Percentiles rank a stretch among this genome's conserved stretches.
phyloP scores from a whole-genome alignment of 2,888 invertebrate genomes.

The Dyspetes luteomarginatus region DNA sequence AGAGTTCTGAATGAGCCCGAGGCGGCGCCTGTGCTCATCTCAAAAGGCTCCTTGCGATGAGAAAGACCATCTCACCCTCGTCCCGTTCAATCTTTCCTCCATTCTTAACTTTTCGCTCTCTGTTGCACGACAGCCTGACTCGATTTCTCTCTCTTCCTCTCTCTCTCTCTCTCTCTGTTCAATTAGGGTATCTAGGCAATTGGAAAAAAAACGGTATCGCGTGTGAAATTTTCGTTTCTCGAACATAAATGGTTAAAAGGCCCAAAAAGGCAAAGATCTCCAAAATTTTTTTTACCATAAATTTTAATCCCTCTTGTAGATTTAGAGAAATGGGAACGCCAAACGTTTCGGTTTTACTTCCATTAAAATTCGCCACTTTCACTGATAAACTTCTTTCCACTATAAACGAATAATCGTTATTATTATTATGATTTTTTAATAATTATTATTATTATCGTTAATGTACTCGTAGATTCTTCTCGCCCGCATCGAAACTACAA shows the following conservation, averaged over 20 bases:
- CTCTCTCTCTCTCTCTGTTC: not conserved
- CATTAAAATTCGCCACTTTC: slow-evolving; percentile 62
- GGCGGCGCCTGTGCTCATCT: slow-evolving; percentile 25
- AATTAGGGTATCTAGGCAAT: not conserved
- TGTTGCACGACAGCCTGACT: slow-evolving; percentile 45
- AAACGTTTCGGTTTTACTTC: slow-evolving; percentile 39
- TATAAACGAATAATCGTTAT: slow-evolving; percentile 3
- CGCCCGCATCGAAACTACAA: slow-evolving; percentile 32
- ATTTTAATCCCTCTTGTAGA: not conserved
- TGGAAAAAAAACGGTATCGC: slow-evolving; percentile 42
- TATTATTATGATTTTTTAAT: not conserved
- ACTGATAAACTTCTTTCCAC: slow-evolving; percentile 50
- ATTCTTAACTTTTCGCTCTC: slow-evolving; percentile 13
- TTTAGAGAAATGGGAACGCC: not conserved
- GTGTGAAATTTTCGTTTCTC: slow-evolving; percentile 42
- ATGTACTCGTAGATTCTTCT: slow-evolving; percentile 13
- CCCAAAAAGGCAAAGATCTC: not conserved
- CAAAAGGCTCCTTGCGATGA: slow-evolving; percentile 8
- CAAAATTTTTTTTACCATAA: slow-evolving; percentile 30
- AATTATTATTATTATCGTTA: not conserved
- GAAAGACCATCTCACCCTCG: slow-evolving; percentile 18
- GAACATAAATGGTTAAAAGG: not conserved
- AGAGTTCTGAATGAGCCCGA: slow-evolving; percentile 8
- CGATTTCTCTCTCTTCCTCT: not conserved
- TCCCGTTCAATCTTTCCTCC: slow-evolving; percentile 9